Conservation (phyloP, 2,797 vertebrate genomes). For the Hylomyscus alleni region DNA sequence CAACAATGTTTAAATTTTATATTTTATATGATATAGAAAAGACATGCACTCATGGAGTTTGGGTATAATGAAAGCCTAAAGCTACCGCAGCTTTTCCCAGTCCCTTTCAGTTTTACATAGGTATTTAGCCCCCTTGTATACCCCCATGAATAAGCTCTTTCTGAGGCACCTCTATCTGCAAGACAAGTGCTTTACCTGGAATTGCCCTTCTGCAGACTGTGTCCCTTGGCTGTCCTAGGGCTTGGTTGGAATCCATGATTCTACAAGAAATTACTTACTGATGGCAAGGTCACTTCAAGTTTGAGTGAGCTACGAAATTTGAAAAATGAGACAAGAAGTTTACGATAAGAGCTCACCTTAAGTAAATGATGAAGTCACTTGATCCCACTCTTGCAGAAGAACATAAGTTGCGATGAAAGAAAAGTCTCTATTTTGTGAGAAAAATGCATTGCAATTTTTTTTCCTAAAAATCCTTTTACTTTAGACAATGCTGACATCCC, state of each 20-base stretch:
- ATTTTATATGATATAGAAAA: not conserved
- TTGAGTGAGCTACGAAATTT: not conserved
- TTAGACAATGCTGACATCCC: not conserved
- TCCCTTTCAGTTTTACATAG: not conserved
- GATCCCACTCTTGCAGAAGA: not conserved
- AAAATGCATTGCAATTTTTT: constrained; percentile 27
- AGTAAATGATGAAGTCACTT: not conserved
- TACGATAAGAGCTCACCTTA: not conserved
- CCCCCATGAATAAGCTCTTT: not conserved
- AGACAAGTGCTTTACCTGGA: not conserved
- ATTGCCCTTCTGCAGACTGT: not conserved
- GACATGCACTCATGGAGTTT: not conserved
- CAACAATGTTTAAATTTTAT: constrained; percentile 41
- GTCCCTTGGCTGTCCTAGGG: not conserved
- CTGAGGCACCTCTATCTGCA: not conserved
- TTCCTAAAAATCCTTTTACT: not conserved
- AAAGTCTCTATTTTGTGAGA: constrained; percentile 38
- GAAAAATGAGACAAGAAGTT: not conserved
- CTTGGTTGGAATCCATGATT: accelerated
- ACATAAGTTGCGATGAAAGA: not conserved
- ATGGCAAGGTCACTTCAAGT: not conserved
- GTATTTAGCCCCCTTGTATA: not conserved
- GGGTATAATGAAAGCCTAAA: not conserved
- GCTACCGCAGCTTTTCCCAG: not conserved
- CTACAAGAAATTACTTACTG: not conserved